Evolutionary conservation across 2,113 vertebrate species (phyloP).

Genomic region (Emberiza fucata): DNA sequence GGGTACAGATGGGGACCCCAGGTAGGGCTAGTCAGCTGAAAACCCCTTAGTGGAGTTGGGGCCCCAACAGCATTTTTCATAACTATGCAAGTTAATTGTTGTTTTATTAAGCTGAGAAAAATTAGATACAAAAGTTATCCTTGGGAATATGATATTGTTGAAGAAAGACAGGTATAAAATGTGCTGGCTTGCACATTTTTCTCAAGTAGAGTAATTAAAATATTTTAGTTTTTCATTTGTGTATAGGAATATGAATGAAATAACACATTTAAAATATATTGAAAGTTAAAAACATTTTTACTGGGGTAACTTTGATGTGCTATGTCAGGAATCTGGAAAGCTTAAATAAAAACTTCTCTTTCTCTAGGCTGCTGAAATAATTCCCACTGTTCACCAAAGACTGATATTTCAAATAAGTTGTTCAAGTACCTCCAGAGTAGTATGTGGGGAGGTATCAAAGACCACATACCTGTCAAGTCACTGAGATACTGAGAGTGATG

Average conservation of each 20-base stretch:
- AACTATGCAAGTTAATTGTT: not conserved
- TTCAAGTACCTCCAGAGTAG: not conserved
- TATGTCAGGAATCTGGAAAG: not conserved
- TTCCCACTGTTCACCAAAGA: constrained; percentile 34
- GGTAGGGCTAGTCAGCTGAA: not conserved
- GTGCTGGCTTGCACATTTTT: not conserved
- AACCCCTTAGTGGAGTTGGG: not conserved
- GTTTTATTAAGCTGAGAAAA: not conserved
- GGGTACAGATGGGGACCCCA: not conserved
- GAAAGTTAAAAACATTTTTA: not conserved
- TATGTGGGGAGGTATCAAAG: not conserved
- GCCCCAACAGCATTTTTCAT: not conserved
- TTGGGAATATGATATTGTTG: not conserved
- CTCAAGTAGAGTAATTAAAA: not conserved
- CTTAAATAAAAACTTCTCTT: not conserved
- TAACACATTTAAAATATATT: not conserved
- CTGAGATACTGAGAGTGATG: constrained; percentile 32
- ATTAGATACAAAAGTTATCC: not conserved
- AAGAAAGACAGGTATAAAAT: not conserved
- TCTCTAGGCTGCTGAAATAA: not conserved
- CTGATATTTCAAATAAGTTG: constrained; percentile 39
- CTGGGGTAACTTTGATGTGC: not conserved
- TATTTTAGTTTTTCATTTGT: not conserved
- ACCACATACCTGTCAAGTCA: constrained; percentile 4
- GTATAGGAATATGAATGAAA: not conserved